phyloP scores from a whole-genome alignment of 2,888 invertebrate genomes.

The Drosophila vallismaia region DNA sequence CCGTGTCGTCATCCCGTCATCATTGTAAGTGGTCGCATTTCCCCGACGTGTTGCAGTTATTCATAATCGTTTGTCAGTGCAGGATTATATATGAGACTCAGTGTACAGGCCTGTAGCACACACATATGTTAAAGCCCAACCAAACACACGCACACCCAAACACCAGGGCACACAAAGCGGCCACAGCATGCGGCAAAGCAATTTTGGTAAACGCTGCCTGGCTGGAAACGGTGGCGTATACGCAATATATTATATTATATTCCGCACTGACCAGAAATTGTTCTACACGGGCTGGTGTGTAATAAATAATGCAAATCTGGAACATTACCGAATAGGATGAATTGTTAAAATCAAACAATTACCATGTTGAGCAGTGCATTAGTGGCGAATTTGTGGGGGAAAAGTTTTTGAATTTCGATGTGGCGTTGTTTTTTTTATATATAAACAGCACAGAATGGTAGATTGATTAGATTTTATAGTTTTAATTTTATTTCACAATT shows the following conservation, averaged over 20 bases:
- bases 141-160: slow-evolving; percentile 9
- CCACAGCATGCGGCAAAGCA: slow-evolving; percentile 61
- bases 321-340: slow-evolving; percentile 7
- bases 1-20: slow-evolving; percentile 2
- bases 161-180: slow-evolving; percentile 47
- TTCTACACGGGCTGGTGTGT: slow-evolving; percentile 11
- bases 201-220: slow-evolving; percentile 55
- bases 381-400: slow-evolving; percentile 14
- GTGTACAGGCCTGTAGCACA: slow-evolving; percentile 46
- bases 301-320: slow-evolving; percentile 50
- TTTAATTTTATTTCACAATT: neutral
- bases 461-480: neutral
- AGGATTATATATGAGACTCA: neutral
- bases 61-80: slow-evolving; percentile 75
- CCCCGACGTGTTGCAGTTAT: slow-evolving; percentile 55
- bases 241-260: slow-evolving; percentile 53
- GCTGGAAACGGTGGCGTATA: slow-evolving; percentile 47
- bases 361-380: slow-evolving; percentile 31
- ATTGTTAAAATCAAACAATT: slow-evolving; percentile 34
- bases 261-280: slow-evolving; percentile 33
- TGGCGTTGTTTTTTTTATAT: neutral
- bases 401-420: neutral
- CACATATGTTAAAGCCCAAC: slow-evolving; percentile 45
- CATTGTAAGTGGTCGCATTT: slow-evolving; percentile 41
- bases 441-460: neutral